Evolutionary conservation across 2,888 invertebrate genomes (phyloP).

Genomic region (Agrochola macilenta): DNA sequence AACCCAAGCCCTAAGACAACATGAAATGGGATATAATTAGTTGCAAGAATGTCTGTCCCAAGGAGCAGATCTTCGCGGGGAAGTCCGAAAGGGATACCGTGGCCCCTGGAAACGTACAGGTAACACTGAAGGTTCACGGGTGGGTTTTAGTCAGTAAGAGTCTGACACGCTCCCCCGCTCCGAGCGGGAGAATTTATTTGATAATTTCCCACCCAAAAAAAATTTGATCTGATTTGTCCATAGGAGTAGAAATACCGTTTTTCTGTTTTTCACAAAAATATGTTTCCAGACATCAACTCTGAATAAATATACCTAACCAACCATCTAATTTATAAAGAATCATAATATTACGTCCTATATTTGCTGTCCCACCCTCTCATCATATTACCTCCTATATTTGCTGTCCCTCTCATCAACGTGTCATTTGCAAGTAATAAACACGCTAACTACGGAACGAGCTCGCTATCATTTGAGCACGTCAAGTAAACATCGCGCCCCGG

Average conservation of each 20-base stretch:
- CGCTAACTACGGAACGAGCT: constrained; percentile 1
- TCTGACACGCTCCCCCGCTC: no score
- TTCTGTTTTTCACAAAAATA: not conserved
- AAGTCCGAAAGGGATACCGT: no score
- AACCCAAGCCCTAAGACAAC: not conserved
- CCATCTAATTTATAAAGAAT: constrained; percentile 8
- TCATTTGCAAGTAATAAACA: constrained; percentile 45
- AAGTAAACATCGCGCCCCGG: constrained; percentile 21
- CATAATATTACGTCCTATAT: constrained; percentile 24
- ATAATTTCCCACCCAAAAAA: no score
- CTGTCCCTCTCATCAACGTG: constrained; percentile 14
- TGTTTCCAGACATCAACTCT: not conserved
- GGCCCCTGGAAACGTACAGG: no score
- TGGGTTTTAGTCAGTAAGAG: no score
- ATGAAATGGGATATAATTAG: not conserved
- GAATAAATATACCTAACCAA: not conserved
- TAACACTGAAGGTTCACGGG: no score
- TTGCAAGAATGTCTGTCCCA: not conserved
- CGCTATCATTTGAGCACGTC: constrained; percentile 2
- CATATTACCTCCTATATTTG: constrained; percentile 20
- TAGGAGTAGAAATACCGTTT: not conserved
- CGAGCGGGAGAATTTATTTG: no score
- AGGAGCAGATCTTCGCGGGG: not conserved
- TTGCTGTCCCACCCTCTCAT: constrained; percentile 6
- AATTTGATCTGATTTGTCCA: not conserved